These are phyloP conservation scores for Camponotus pennsylvanicus DNA, from an alignment of 1,140 invertebrate species.

Conservation along the genomic window DNA sequence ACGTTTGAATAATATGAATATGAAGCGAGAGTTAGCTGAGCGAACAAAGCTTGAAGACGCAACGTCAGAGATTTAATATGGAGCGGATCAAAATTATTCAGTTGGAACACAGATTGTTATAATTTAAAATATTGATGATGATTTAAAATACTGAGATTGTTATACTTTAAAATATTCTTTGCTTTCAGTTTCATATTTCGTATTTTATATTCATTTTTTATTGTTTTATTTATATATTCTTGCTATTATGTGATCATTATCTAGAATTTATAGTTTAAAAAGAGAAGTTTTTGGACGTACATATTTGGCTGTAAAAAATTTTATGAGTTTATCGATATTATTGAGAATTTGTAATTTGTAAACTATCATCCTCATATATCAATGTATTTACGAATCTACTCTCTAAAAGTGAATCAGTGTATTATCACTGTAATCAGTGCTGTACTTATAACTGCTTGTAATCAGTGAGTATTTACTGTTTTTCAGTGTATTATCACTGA, in stretches of 20 bases:
- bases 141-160: constrained; percentile 14
- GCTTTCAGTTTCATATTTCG: neutral
- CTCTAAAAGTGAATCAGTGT: no score
- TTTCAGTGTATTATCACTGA: no score
- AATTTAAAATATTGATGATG: constrained; percentile 18
- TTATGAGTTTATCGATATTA: neutral
- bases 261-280: neutral
- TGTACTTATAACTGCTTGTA: no score
- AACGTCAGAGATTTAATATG: constrained; percentile 29
- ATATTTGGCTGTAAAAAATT: neutral
- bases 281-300: neutral
- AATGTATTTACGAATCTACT: neutral
- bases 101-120: constrained; percentile 23
- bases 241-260: neutral
- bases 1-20: constrained; percentile 56
- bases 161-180: constrained; percentile 13
- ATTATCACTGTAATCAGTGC: no score
- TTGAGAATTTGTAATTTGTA: no score
- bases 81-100: constrained; percentile 44
- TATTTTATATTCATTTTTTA: neutral
- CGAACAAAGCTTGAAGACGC: constrained; percentile 28
- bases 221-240: neutral
- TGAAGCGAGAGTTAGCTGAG: constrained; percentile 6
- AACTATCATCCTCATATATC: neutral
- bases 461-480: no score